Base-by-base conservation (phyloP, 2,113 vertebrate genomes). In the Anarrhichthys ocellatus region DNA sequence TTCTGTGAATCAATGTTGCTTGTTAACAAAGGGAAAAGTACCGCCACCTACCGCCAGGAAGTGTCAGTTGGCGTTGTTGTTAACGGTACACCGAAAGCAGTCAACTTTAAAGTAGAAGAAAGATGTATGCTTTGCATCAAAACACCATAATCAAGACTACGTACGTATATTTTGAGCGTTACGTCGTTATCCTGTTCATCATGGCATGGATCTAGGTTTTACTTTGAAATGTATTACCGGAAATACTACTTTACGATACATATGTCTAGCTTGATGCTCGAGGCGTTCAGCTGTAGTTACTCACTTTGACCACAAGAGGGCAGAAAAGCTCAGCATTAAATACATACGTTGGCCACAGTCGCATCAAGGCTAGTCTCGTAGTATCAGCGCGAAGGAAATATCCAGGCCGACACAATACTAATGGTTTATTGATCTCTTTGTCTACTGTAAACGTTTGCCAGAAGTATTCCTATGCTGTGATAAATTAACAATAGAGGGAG, bases 41-140 rank as follows among this genome's bases (percentile, higher is more conserved):
- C 9, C 72, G 88, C 89, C 90, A 58, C 44, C 88, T 63, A 18
- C 1, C 7, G 29, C 7, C 66, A 9, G 20, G 15, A 9, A 22
- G 15, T 15, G 17, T 42, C 17, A 27, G 13, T 22, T 40, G 34
- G 15, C 15, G 46, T 5, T 13, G 29, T 24, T 24, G 44, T 29
- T 8, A 2, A 9, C n/a, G 24, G 54, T 5, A 32, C 27, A 38
- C 8, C 17, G 9, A 29, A n/a, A 48, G 22, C 40, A 29, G 17
- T 22, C 34, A 0, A 14, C 29, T 2, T 11, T 2, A 1, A 36
- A 36, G 9, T 20, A 0, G 27, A n/a, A 34, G 8, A 32, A 22
- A 6, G 13, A 38, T n/a, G 15, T 40, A 24, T 40, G 3, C 6
- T 34, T 14, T 2, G 40, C 24, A 2, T 32, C 3, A 32, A 59